Evolutionary conservation across 2,113 vertebrate genomes (phyloP), one percentile per base, ranked within the genome.

Genomic region (Ptilorrhoa leucosticta): DNA sequence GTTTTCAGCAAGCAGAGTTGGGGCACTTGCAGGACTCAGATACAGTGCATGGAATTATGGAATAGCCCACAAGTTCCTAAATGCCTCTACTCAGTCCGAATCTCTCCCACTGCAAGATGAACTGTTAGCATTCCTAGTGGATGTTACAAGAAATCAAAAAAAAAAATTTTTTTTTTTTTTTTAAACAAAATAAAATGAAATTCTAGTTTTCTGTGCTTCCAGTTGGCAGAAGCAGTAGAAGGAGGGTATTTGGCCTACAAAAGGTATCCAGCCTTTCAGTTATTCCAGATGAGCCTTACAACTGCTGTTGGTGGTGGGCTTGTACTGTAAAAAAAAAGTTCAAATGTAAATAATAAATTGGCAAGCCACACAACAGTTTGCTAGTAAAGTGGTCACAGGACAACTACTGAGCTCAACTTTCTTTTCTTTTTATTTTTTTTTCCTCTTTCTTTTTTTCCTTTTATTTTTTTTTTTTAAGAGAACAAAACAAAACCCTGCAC

Each of bases 261-360:
- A 98, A 98, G 98, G 97, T 94, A 98, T 98, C 98, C 98, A 96
- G 98, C 98, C 98, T 99, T 98, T 98, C 96, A 98, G 98, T 97
- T 98, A 98, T 98, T 98, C 98, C 98, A 97, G 98, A 97, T 98
- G 98, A 98, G 98, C 96, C 97, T 98, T 99, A 99, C 98, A 99
- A 98, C 98, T 99, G 99, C 98, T 99, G 99, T 98, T 99, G 99
- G 98, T 99, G 99, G 98, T 99, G 99, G 98, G 98, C 97, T 98
- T 99, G 99, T 98, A 99, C 99, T 99, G 98, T 82, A 97, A 97
- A 82, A 90, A 93, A 97, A 97, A 95, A 97, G 96, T 94, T 97
- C 95, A 97, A 89, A 97, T 97, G 97, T 96, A 97, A 97, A 97
- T 95, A 97, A 95, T 96, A 97, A 94, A 97, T 97, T 97, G 97